phyloP scores from a whole-genome alignment of 1,140 invertebrate genomes.

The Tyrophagus putrescentiae region DNA sequence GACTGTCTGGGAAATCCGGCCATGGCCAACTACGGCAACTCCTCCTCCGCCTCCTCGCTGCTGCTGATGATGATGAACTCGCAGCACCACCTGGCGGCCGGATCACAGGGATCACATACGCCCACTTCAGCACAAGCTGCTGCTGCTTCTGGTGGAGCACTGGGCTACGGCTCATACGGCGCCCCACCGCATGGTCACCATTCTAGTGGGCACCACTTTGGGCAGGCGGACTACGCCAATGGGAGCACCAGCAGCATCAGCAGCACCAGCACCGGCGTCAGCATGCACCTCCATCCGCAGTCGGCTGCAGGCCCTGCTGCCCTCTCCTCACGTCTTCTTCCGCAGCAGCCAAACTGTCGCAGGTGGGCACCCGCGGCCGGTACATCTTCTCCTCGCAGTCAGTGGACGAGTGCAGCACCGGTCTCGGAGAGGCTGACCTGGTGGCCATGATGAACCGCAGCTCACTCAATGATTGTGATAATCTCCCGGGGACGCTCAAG shows the following conservation, averaged over 20 bases:
- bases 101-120: no score
- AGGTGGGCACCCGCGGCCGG: neutral
- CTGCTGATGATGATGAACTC: slow-evolving; percentile 7
- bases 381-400: slow-evolving; percentile 1
- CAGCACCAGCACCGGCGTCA: neutral
- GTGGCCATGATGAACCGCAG: slow-evolving; percentile 2
- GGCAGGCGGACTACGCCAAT: neutral
- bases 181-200: no score
- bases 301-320: neutral
- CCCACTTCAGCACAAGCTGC: no score
- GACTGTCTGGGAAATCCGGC: no score
- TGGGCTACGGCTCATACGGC: no score
- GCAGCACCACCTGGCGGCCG: neutral
- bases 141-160: no score
- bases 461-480: neutral
- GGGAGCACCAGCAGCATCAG: neutral
- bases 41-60: slow-evolving; percentile 7
- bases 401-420: slow-evolving; percentile 2
- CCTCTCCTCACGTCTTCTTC: neutral
- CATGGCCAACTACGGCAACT: slow-evolving; percentile 3
- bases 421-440: neutral
- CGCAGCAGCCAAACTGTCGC: neutral
- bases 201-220: no score
- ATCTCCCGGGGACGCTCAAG: neutral
- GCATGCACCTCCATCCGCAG: neutral